Base-by-base conservation (phyloP, 2,888 invertebrate genomes). In the Dimorphilus gyrociliatus region DNA sequence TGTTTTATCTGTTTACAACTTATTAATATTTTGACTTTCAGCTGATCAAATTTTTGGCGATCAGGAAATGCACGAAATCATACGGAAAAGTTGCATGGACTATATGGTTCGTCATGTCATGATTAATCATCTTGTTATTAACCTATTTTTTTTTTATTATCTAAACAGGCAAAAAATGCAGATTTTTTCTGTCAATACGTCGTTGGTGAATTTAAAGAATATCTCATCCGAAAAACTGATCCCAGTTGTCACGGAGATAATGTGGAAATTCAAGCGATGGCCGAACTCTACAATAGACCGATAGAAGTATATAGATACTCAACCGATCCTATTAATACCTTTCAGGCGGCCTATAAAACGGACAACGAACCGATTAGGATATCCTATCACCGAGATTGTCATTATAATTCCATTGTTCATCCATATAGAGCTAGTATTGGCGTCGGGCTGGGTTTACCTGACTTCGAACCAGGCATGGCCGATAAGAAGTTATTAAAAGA, bases 21-120 rank as follows among this genome's bases (percentile, higher is more conserved):
- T 8, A 7, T 25, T 25, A 13, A 27, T 12, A 14, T 29, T 30
- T 37, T 39, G 17, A 33, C 25, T 49, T 53, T 34, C 48, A 67
- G 81, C 84, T 28, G 75, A 82, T 63, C 82, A 85, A 63, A 75
- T 85, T 19, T 85, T 77, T 55, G 84, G 84, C 2, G 82, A 85
- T 62, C 80, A 85, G 62, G 82, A 81, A 47, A 79, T 82, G 76
- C 82, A 85, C 54, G 70, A 71, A 37, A 71, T 75, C 41, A 79
- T 84, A 13, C 69, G 84, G 23, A 74, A 77, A 48, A 74, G 79
- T 49, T 82, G 82, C 53, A 79, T 84, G 75, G 81, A 85, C 63
- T 84, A 85, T 51, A 80, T 85, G 67, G 81, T 81, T 15, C 16
- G 14, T n/a, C 15, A 2, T 21, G 10, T 2, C 12, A 2, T 23